These are phyloP conservation scores for Tipula confusa DNA, from an alignment of 2,888 invertebrate species.

Conservation along the genomic window DNA sequence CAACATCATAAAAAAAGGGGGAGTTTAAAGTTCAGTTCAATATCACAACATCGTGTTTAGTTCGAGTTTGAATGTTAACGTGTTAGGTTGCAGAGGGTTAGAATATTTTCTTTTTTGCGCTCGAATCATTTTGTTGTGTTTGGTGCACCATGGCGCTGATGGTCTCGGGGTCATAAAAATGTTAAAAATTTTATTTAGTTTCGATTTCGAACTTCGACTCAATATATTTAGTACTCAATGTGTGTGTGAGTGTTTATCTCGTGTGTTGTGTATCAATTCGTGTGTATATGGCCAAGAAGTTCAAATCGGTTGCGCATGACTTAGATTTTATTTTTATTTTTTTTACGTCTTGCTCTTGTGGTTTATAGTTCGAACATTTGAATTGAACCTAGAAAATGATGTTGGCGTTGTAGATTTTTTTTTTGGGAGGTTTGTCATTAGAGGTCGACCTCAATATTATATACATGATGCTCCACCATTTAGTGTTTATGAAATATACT, in stretches of 20 bases:
- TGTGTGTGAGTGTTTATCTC: background rate
- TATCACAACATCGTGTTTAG: constrained; percentile 7
- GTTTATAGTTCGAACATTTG: constrained; percentile 25
- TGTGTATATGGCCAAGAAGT: background rate
- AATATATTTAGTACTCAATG: background rate
- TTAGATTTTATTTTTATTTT: background rate
- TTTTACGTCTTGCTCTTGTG: constrained; percentile 13
- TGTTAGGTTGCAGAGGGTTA: constrained; percentile 29
- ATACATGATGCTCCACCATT: constrained; percentile 29
- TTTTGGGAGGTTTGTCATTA: constrained; percentile 27
- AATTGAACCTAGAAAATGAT: constrained; percentile 29
- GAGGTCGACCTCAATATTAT: constrained; percentile 28
- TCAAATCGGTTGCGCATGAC: constrained; percentile 29
- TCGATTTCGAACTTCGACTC: constrained; percentile 12
- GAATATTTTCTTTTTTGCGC: too few species aligned
- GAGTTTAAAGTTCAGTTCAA: constrained; percentile 29
- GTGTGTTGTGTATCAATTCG: background rate
- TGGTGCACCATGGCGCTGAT: background rate
- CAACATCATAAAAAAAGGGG: too few species aligned
- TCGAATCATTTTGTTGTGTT: too few species aligned
- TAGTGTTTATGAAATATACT: constrained; percentile 26
- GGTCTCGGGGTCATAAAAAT: background rate
- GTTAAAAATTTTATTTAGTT: constrained; percentile 27
- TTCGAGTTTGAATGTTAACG: constrained; percentile 30
- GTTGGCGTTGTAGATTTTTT: background rate